phyloP scores from a whole-genome alignment of 2,888 invertebrate genomes.

The Vanessa cardui region DNA sequence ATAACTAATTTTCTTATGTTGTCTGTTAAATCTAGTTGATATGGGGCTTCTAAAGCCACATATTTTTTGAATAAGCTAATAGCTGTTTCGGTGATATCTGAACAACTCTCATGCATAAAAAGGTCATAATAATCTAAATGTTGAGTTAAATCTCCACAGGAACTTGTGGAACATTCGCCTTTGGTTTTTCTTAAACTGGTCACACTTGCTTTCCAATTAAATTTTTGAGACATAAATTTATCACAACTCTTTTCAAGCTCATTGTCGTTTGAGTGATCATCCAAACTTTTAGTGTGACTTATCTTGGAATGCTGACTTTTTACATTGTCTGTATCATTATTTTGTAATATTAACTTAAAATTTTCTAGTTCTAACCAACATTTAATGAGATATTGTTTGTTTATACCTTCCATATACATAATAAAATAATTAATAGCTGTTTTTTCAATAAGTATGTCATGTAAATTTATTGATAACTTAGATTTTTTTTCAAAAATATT shows the following conservation, averaged over 20 bases:
- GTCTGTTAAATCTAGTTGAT: constrained; percentile 83
- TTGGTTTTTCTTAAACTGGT: constrained; percentile 50
- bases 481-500: constrained; percentile 79
- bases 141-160: constrained; percentile 63
- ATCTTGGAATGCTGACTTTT: constrained; percentile 55
- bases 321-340: constrained; percentile 45
- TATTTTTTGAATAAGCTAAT: constrained; percentile 90
- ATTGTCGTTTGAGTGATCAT: constrained; percentile 55
- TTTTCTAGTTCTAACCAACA: constrained; percentile 91
- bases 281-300: constrained; percentile 67
- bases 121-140: constrained; percentile 47
- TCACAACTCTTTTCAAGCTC: constrained; percentile 47
- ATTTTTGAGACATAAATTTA: constrained; percentile 51
- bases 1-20: constrained; percentile 83
- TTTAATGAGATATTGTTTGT: constrained; percentile 85
- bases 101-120: constrained; percentile 46
- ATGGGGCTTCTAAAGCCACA: constrained; percentile 86
- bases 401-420: constrained; percentile 92
- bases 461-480: constrained; percentile 88
- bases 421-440: constrained; percentile 92
- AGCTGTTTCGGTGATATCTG: constrained; percentile 82
- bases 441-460: constrained; percentile 90
- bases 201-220: constrained; percentile 54
- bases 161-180: constrained; percentile 59
- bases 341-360: constrained; percentile 70